Conservation (phyloP, 2,113 vertebrate genomes). For the Hucho hucho region DNA sequence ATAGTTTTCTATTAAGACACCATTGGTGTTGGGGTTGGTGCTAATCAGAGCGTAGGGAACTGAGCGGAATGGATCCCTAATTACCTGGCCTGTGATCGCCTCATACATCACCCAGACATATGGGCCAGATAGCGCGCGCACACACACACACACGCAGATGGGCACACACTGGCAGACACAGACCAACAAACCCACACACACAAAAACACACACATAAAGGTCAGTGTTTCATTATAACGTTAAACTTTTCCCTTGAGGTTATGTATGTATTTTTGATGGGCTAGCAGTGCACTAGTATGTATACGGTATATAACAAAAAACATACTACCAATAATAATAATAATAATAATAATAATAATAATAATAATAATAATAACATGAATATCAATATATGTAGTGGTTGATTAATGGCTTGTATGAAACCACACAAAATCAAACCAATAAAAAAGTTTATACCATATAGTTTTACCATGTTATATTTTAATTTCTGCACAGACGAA, state of each 20-base stretch:
- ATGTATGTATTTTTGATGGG: no score
- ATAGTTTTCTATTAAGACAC: conserved; percentile 31
- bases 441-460: background rate
- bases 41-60: conserved; percentile 57
- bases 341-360: no score
- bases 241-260: no score
- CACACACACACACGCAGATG: no score
- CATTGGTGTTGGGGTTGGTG: conserved; percentile 39
- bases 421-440: background rate
- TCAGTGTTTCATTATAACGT: background rate
- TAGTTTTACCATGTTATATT: conserved; percentile 94
- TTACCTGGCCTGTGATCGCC: conserved; percentile 57
- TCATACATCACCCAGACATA: conserved; percentile 53
- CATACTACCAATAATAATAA: no score
- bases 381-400: background rate
- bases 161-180: no score
- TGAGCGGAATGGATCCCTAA: conserved; percentile 58
- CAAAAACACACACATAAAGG: background rate
- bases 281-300: no score
- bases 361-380: no score
- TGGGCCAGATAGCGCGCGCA: background rate
- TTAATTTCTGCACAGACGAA: conserved; percentile 99
- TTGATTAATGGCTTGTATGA: background rate
- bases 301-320: no score
- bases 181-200: background rate